Conservation (phyloP, 2,888 invertebrate species). For the Sminthurinus aureus region DNA sequence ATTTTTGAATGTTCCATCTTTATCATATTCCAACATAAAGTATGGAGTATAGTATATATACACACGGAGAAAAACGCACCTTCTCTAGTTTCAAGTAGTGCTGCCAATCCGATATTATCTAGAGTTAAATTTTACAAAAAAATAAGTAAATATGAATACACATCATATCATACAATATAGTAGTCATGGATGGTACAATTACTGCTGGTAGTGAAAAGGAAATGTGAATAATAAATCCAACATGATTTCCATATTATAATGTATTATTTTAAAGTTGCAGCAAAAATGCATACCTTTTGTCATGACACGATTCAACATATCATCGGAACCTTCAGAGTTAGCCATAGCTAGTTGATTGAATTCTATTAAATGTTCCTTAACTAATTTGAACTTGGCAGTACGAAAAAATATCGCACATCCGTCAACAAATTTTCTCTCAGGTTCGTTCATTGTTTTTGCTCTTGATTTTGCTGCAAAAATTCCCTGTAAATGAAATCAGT, state of each 20-base stretch:
- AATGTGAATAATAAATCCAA: too few species aligned
- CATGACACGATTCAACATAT: conserved; percentile 98
- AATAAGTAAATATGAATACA: neutral
- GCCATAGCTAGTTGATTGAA: conserved; percentile 99
- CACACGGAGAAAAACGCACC: conserved; percentile 69
- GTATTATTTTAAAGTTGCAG: too few species aligned
- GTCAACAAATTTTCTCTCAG: conserved; percentile 96
- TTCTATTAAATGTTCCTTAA: conserved; percentile 96
- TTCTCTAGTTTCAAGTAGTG: conserved; percentile 74
- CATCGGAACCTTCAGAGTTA: conserved; percentile 96
- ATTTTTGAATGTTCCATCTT: too few species aligned
- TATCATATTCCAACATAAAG: too few species aligned
- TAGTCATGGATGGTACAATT: too few species aligned
- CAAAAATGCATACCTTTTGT: conserved; percentile 70
- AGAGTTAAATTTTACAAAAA: conserved; percentile 15
- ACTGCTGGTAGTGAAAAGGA: too few species aligned
- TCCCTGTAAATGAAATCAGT: conserved; percentile 70
- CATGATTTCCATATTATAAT: too few species aligned
- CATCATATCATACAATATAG: too few species aligned
- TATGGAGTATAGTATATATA: too few species aligned
- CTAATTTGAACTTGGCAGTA: conserved; percentile 90
- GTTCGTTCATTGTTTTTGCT: conserved; percentile 97
- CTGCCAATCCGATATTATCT: conserved; percentile 97
- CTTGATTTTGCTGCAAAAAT: conserved; percentile 98
- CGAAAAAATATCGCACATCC: conserved; percentile 99